Percentiles rank a stretch among this genome's conserved stretches.
Evolutionary conservation across 2,797 vertebrate genomes (phyloP).

Genomic region (Prionace glauca): DNA sequence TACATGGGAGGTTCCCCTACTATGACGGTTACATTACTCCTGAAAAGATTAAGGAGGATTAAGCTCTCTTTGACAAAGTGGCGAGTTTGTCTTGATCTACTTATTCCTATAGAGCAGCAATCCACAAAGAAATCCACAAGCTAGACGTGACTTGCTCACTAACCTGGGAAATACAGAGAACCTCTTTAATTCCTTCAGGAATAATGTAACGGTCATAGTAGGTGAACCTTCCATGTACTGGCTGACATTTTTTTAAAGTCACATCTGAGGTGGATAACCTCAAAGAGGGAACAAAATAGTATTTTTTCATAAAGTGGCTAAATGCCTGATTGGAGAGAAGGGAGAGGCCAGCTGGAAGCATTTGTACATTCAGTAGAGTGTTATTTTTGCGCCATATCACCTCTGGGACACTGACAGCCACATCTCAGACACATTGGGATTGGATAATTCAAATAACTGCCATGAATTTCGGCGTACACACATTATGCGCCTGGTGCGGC

Average conservation of each 20-base stretch:
- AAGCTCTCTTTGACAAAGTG: background rate
- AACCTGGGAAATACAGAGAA: background rate
- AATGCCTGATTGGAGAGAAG: background rate
- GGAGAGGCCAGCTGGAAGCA: background rate
- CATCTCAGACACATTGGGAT: background rate
- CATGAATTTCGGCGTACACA: background rate
- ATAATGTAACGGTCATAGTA: too few species aligned
- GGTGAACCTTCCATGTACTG: background rate
- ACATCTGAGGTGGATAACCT: background rate
- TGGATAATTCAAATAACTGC: background rate
- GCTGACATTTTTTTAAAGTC: background rate
- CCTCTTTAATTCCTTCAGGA: background rate
- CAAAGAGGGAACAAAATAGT: background rate
- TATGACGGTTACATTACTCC: background rate
- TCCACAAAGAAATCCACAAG: background rate
- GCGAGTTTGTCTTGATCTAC: background rate
- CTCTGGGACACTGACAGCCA: background rate
- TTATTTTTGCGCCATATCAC: background rate
- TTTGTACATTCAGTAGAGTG: background rate
- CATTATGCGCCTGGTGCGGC: background rate
- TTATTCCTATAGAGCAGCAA: background rate
- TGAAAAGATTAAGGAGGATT: background rate
- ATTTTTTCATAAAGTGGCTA: background rate
- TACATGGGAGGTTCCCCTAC: background rate
- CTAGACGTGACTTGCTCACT: background rate